Conservation (phyloP, 2,797 vertebrate species). For the Erpetoichthys calabaricus region DNA sequence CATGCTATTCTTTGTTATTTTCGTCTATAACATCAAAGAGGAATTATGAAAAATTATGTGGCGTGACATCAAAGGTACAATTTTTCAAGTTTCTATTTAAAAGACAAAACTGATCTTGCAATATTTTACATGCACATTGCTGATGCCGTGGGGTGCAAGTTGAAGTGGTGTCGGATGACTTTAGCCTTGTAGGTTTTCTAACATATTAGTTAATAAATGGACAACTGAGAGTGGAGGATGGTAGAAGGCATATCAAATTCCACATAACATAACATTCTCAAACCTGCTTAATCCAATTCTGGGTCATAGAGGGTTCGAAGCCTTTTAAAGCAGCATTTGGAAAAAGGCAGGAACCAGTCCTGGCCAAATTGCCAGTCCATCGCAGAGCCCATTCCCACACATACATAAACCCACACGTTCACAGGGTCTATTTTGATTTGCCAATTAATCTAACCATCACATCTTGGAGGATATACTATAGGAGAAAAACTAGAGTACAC, state of each 20-base stretch:
- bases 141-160: slow-evolving; percentile 1
- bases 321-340: too few species aligned
- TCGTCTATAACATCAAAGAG: slow-evolving; percentile 23
- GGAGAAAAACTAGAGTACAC: too few species aligned
- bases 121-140: slow-evolving; percentile 12
- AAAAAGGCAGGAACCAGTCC: too few species aligned
- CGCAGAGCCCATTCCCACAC: too few species aligned
- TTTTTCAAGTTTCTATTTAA: slow-evolving; percentile 20
- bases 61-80: slow-evolving; percentile 13
- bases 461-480: too few species aligned
- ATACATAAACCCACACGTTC: too few species aligned
- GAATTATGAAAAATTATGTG: slow-evolving; percentile 26
- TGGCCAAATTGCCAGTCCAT: too few species aligned
- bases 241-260: not conserved
- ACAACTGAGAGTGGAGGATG: not conserved
- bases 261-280: too few species aligned
- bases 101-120: slow-evolving; percentile 7
- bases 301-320: too few species aligned
- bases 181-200: slow-evolving; percentile 1
- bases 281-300: too few species aligned
- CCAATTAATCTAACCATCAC: too few species aligned
- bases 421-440: too few species aligned
- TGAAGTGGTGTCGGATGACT: not conserved
- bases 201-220: not conserved
- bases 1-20: slow-evolving; percentile 20